A percentile compares a stretch with the other conserved stretches of the same genome.
Conservation (phyloP, 2,888 invertebrate genomes). For the Lydus trimaculatus region DNA sequence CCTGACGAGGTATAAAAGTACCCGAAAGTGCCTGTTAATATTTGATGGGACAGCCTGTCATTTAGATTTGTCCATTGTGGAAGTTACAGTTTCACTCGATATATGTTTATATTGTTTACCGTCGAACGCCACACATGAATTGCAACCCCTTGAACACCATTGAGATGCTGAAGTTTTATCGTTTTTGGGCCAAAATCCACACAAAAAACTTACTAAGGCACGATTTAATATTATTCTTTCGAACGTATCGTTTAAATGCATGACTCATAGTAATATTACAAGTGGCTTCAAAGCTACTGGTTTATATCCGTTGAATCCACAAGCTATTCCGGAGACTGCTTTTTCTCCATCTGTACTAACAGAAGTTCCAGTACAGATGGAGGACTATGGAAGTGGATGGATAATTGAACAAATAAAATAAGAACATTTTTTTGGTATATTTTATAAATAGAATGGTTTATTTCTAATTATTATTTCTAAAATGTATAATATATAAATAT, state of each 20-base stretch:
- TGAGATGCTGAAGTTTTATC: slow-evolving; percentile 50
- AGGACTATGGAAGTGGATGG: no score
- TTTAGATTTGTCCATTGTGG: slow-evolving; percentile 46
- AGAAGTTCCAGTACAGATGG: not conserved
- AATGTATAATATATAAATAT: no score
- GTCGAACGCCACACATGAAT: slow-evolving; percentile 53
- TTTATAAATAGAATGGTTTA: no score
- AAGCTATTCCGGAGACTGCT: slow-evolving; percentile 30
- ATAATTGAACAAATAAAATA: no score
- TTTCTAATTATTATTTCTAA: no score
- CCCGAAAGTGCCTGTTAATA: no score
- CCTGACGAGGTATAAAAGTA: no score
- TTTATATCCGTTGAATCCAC: slow-evolving; percentile 28
- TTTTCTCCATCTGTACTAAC: slow-evolving; percentile 21
- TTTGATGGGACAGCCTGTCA: slow-evolving; percentile 50
- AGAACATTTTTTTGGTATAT: no score
- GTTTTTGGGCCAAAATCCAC: slow-evolving; percentile 44
- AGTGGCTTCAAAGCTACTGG: slow-evolving; percentile 32
- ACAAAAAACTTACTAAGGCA: slow-evolving; percentile 44
- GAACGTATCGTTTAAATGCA: slow-evolving; percentile 26
- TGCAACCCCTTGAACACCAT: no score
- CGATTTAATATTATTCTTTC: slow-evolving; percentile 41
- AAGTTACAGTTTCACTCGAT: slow-evolving; percentile 42
- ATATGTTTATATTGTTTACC: slow-evolving; percentile 51
- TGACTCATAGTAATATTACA: slow-evolving; percentile 30